phyloP scores from a whole-genome alignment of 2,113 vertebrate species.

The Polypterus senegalus region DNA sequence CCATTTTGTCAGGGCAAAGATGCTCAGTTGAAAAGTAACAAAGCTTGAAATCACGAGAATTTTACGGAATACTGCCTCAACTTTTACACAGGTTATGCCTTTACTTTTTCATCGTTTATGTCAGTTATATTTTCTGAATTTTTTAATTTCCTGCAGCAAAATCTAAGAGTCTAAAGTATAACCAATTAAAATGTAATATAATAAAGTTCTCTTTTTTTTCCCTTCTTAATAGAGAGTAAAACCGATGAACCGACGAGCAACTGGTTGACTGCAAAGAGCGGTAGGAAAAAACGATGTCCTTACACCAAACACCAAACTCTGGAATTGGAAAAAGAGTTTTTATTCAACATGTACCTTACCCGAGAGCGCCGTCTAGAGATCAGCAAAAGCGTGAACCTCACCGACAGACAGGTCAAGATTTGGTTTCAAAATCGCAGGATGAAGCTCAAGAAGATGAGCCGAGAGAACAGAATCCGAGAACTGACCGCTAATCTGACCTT shows the following conservation, averaged over 20 bases:
- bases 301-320: slow-evolving; percentile 98
- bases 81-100: background rate
- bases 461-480: slow-evolving; percentile 97
- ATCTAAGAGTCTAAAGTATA: no score
- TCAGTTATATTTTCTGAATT: slow-evolving; percentile 23
- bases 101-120: slow-evolving; percentile 17
- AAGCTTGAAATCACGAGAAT: no score
- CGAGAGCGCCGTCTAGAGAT: slow-evolving; percentile 99
- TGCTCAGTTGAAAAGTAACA: no score
- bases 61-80: no score
- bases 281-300: slow-evolving; percentile 95
- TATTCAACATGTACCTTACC: slow-evolving; percentile 99
- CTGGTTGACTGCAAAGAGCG: slow-evolving; percentile 97
- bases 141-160: slow-evolving; percentile 26
- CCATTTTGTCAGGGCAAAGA: no score
- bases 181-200: background rate
- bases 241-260: slow-evolving; percentile 81
- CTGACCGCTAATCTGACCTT: slow-evolving; percentile 97
- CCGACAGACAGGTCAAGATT: slow-evolving; percentile 99
- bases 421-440: slow-evolving; percentile 99
- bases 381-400: slow-evolving; percentile 97
- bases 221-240: slow-evolving; percentile 78
- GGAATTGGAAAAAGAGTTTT: slow-evolving; percentile 99
- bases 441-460: slow-evolving; percentile 99
- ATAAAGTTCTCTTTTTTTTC: slow-evolving; percentile 40